Evolutionary conservation across 2,113 vertebrate genomes (phyloP), one percentile per base, ranked within the genome.

Genomic region (Pseudorasbora parva): DNA sequence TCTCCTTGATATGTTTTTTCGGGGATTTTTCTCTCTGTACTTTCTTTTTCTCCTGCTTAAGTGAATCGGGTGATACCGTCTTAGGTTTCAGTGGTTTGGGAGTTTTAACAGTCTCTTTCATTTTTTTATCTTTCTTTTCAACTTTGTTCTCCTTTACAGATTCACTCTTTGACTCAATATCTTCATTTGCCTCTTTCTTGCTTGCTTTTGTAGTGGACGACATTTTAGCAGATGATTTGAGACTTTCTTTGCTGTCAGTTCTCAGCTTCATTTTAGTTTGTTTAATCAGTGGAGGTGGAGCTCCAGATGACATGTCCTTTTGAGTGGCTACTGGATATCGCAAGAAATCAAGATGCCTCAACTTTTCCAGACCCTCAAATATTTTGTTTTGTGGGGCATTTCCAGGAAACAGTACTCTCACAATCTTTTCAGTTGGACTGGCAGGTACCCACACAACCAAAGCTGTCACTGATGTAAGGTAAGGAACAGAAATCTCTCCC

Each of bases 361-460:
- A 94, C 87, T 98, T 99, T 91, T 99, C 98, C 64, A 99, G 95
- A 57, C 98, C 98, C 90, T 99, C 98, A 30, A 99, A 92, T 86
- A 99, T 99, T 91, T 99, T 99, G 89, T 97, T 98, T 92, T 99
- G 98, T 37, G 98, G 97, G 73, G 98, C 97, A 84, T 99, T 99
- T 91, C 98, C 98, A 73, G 98, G 98, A 89, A 99, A 99, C 81
- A 99, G 92, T 84, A 99, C 98, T 25, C 98, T 94, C 3, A 99
- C 96, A 15, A 99, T 99, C 93, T 97, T 99, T 89, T 99, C 98
- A 3, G 95, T 95, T 0, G 97, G 96, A 87, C 94, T 96, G 82
- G 97, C 97, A 45, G 98, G 98, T 56, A 99, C 94, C 98, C 98
- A 99, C 75, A 99, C 98, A 8, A 99, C 96, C 1, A 99, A 93